Conservation (phyloP, 2,113 vertebrate species). For the Burhinus bistriatus region DNA sequence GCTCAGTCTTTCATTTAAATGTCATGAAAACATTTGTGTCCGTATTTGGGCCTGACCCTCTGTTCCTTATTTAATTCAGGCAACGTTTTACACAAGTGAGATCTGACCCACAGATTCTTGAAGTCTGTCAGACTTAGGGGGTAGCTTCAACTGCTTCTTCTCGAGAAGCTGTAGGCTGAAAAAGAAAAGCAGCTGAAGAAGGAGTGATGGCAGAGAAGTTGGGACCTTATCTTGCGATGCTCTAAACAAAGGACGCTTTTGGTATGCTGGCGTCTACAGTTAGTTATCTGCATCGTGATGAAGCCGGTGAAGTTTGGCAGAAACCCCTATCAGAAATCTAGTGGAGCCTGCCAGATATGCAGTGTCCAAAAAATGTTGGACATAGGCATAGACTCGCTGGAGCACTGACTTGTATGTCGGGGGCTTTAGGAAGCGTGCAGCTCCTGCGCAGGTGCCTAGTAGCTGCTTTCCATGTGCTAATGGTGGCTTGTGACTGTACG, state of each 20-base stretch:
- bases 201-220: not conserved
- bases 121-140: not conserved
- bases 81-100: not conserved
- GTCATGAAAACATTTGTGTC: not conserved
- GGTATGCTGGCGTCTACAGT: not conserved
- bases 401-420: not conserved
- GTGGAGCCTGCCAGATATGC: not conserved
- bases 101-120: not conserved
- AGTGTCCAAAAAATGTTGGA: not conserved
- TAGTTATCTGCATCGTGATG: not conserved
- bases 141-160: not conserved
- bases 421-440: not conserved
- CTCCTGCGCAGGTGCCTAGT: not conserved
- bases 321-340: not conserved
- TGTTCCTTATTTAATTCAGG: not conserved
- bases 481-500: not conserved
- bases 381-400: not conserved
- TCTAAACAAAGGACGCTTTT: not conserved
- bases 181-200: not conserved
- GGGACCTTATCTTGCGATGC: not conserved
- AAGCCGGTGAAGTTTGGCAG: not conserved
- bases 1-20: constrained; percentile 1
- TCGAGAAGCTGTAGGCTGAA: not conserved
- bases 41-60: not conserved
- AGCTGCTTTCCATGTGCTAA: not conserved